Percentiles rank a stretch among this genome's conserved stretches.
Evolutionary conservation across 2,797 vertebrate species (phyloP).

Genomic region (Darevskia nairensis): DNA sequence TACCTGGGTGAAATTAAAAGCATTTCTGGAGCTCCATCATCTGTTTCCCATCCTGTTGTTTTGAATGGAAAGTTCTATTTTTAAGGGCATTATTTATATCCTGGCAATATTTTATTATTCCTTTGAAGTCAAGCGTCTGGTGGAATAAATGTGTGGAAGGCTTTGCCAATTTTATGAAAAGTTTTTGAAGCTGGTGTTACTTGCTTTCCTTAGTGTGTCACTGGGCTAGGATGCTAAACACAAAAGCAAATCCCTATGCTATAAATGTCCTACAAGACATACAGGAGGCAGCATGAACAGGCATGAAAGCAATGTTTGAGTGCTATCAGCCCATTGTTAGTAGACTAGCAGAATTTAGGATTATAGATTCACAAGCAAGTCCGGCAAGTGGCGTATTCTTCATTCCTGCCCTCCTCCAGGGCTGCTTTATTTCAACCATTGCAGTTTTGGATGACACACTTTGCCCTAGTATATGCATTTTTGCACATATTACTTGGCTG

Average conservation of each 20-base stretch:
- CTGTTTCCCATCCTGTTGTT: slow-evolving; percentile 18
- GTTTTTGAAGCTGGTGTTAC: slow-evolving; percentile 27
- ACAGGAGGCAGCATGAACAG: neutral
- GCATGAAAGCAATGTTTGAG: neutral
- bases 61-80: slow-evolving; percentile 17
- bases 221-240: neutral
- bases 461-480: too few relatives aligned
- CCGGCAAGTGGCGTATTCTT: too few relatives aligned
- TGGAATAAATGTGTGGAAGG: neutral
- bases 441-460: too few relatives aligned
- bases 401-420: too few relatives aligned
- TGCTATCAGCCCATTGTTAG: neutral
- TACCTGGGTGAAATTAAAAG: neutral
- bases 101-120: neutral
- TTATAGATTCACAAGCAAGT: neutral
- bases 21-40: neutral
- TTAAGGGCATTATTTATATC: slow-evolving; percentile 28
- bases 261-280: neutral
- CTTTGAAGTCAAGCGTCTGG: neutral
- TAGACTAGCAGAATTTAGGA: neutral
- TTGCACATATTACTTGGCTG: too few relatives aligned
- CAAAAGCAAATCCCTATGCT: neutral
- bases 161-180: neutral
- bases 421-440: too few relatives aligned
- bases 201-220: neutral